Evolutionary conservation across 2,797 vertebrate species (phyloP).

Genomic region (Syngnathus rostellatus): DNA sequence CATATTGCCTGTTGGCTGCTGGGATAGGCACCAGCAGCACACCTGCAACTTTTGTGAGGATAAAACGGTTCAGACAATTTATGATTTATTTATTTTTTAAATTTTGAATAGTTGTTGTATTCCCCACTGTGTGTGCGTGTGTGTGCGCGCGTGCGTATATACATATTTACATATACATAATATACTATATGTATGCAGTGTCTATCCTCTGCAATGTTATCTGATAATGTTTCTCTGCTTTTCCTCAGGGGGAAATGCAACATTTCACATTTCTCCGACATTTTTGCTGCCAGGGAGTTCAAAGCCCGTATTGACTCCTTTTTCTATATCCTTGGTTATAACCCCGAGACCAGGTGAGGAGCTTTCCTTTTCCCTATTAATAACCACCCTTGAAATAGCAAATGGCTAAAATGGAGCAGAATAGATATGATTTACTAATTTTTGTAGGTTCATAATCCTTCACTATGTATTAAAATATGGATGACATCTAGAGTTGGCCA

Average conservation of each 20-base stretch:
- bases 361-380: conserved; percentile 6
- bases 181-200: too few species aligned
- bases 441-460: not conserved
- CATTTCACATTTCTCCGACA: conserved; percentile 99
- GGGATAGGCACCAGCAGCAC: too few species aligned
- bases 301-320: conserved; percentile 97
- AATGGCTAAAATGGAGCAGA: not conserved
- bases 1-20: too few species aligned
- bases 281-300: conserved; percentile 98
- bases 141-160: too few species aligned
- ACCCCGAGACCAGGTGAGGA: conserved; percentile 97
- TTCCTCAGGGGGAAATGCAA: conserved; percentile 93
- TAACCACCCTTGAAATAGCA: not conserved
- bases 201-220: conserved; percentile 10
- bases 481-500: too few species aligned
- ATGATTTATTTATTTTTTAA: too few species aligned
- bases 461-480: not conserved
- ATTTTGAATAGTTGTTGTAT: too few species aligned
- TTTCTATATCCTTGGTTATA: conserved; percentile 99
- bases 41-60: too few species aligned
- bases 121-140: too few species aligned
- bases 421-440: not conserved
- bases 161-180: too few species aligned
- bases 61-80: too few species aligned
- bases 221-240: conserved; percentile 48